A percentile compares a stretch with the other conserved stretches of the same genome.
These are phyloP conservation scores for Hipposideros larvatus DNA, from an alignment of 2,797 vertebrate species.

Conservation along the genomic window DNA sequence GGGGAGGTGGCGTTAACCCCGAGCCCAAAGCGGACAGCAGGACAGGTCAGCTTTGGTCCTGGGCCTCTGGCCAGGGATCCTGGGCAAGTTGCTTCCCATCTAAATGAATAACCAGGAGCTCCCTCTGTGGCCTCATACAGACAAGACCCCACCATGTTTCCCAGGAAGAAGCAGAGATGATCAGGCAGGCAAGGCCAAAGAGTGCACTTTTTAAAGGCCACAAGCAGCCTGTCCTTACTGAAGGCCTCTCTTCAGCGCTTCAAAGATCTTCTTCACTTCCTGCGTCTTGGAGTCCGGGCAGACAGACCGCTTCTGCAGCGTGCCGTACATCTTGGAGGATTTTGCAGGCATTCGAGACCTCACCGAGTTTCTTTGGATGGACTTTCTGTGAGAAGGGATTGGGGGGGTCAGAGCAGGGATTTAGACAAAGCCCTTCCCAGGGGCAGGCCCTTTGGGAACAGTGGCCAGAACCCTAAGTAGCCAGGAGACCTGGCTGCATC, in stretches of 20 bases:
- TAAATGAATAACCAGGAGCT: accelerated
- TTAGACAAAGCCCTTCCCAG: accelerated
- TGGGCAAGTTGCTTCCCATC: not conserved
- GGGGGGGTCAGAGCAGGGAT: accelerated
- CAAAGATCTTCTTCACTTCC: conserved; percentile 95
- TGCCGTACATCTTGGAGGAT: conserved; percentile 90
- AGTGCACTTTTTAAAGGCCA: accelerated
- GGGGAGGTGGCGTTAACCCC: no score
- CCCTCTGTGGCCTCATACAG: not conserved
- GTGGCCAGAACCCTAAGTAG: not conserved
- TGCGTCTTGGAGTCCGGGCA: conserved; percentile 91
- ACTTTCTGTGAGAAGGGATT: conserved; percentile 87
- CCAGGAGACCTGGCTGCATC: not conserved
- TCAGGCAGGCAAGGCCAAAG: accelerated
- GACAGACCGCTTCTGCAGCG: conserved; percentile 86
- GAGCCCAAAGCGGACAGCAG: not conserved
- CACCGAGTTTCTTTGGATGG: conserved; percentile 90
- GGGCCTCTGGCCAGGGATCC: not conserved
- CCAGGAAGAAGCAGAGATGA: not conserved
- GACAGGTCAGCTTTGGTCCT: not conserved
- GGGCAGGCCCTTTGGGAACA: not conserved
- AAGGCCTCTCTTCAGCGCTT: conserved; percentile 94
- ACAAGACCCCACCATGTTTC: accelerated
- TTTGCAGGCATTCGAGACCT: conserved; percentile 90
- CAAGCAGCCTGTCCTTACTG: conserved; percentile 88